These are phyloP conservation scores for Emys orbicularis DNA, from an alignment of 2,797 vertebrate genomes.

Conservation along the genomic window DNA sequence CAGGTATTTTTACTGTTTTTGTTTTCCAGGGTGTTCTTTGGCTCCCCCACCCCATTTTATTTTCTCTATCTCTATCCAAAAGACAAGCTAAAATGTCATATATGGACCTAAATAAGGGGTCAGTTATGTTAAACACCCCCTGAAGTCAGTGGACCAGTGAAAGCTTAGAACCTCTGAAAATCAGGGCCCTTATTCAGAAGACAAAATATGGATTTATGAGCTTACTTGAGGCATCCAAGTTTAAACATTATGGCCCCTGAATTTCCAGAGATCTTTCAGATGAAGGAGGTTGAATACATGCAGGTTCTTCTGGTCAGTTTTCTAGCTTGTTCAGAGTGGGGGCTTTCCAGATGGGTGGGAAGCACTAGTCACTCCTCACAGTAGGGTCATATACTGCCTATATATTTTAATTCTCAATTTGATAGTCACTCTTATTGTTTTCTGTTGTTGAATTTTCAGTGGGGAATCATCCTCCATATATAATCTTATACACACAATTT, in stretches of 20 bases:
- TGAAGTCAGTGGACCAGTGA: background rate
- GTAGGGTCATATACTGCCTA: background rate
- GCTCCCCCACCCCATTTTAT: background rate
- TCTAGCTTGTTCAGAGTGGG: background rate
- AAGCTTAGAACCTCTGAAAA: constrained; percentile 22
- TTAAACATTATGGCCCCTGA: background rate
- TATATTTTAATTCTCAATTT: background rate
- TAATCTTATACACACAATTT: background rate
- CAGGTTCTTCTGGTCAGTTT: background rate
- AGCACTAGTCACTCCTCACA: background rate
- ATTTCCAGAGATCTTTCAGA: background rate
- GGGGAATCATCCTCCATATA: background rate
- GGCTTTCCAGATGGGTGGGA: background rate
- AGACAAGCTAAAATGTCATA: background rate
- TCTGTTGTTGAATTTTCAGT: background rate
- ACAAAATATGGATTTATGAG: background rate
- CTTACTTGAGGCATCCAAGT: background rate
- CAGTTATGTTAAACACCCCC: background rate
- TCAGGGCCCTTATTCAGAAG: background rate
- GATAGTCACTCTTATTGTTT: background rate
- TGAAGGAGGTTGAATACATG: background rate
- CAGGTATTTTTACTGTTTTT: fast-evolving
- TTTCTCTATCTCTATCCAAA: background rate
- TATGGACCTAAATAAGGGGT: background rate
- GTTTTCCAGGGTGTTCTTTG: fast-evolving